Conservation (phyloP, 2,888 invertebrate genomes). For the Pogonocherus hispidulus region DNA sequence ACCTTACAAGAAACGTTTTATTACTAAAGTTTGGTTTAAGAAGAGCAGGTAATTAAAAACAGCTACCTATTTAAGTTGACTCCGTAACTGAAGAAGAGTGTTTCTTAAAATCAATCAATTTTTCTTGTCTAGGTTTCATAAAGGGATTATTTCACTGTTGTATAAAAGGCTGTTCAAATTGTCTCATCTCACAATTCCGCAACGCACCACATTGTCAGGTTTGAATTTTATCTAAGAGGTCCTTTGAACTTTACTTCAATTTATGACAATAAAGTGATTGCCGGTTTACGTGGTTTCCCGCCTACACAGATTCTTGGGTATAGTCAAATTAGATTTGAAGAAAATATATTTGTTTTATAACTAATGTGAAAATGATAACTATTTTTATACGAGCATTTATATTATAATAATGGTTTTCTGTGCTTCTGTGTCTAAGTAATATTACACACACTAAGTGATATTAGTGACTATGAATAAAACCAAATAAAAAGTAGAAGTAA, state of each 20-base stretch:
- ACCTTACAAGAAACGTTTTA: too few relatives aligned
- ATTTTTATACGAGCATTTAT: not conserved
- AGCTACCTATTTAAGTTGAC: too few relatives aligned
- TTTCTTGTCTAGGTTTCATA: too few relatives aligned
- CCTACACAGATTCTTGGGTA: conserved; percentile 1
- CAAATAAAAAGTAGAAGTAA: too few relatives aligned
- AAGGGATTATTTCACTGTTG: too few relatives aligned
- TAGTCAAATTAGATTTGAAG: not conserved
- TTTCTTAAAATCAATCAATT: not conserved
- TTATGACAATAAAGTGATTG: conserved; percentile 48
- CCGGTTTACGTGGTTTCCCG: not conserved
- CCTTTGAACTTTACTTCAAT: conserved; percentile 60
- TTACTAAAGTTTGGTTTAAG: too few relatives aligned
- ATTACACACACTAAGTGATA: too few relatives aligned
- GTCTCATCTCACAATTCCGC: conserved; percentile 41
- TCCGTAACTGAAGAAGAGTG: not conserved
- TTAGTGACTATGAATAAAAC: too few relatives aligned
- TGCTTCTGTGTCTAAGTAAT: too few relatives aligned
- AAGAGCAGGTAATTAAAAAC: too few relatives aligned
- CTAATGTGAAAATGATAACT: not conserved
- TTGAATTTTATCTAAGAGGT: conserved; percentile 56
- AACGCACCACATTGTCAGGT: conserved; percentile 44
- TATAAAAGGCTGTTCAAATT: conserved; percentile 3
- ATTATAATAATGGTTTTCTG: not conserved
- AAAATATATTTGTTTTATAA: not conserved